These are phyloP conservation scores for Rhagium mordax DNA, from an alignment of 2,888 invertebrate species.

Conservation along the genomic window DNA sequence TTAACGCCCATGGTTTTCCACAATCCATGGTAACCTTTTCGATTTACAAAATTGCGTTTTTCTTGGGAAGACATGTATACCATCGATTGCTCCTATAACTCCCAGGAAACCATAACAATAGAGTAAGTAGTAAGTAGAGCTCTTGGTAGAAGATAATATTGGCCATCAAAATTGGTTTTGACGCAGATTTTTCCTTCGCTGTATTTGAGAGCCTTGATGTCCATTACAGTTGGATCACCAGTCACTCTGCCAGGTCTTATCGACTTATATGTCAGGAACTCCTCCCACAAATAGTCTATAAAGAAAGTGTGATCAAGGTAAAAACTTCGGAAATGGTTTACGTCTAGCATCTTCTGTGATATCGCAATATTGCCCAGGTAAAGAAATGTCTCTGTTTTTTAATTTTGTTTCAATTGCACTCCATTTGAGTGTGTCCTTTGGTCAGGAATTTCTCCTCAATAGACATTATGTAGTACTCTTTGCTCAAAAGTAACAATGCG, in stretches of 20 bases:
- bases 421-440: background rate
- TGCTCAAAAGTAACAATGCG: background rate
- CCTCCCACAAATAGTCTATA: background rate
- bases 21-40: too few species aligned
- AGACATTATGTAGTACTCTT: background rate
- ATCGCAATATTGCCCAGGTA: background rate
- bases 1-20: too few species aligned
- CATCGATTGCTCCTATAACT: too few species aligned
- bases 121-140: too few species aligned
- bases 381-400: background rate
- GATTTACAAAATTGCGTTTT: too few species aligned
- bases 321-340: background rate
- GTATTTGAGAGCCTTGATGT: background rate
- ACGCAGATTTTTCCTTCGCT: background rate
- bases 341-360: background rate
- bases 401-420: background rate
- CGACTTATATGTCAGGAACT: background rate
- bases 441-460: conserved; percentile 3
- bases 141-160: background rate
- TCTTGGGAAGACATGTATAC: too few species aligned
- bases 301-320: background rate
- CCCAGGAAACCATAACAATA: too few species aligned
- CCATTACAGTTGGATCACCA: background rate
- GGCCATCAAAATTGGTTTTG: background rate
- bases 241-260: background rate